A percentile compares a stretch with the other conserved stretches of the same genome.
Evolutionary conservation across 2,113 vertebrate species (phyloP).

Genomic region (Rhabdornis inornatus): DNA sequence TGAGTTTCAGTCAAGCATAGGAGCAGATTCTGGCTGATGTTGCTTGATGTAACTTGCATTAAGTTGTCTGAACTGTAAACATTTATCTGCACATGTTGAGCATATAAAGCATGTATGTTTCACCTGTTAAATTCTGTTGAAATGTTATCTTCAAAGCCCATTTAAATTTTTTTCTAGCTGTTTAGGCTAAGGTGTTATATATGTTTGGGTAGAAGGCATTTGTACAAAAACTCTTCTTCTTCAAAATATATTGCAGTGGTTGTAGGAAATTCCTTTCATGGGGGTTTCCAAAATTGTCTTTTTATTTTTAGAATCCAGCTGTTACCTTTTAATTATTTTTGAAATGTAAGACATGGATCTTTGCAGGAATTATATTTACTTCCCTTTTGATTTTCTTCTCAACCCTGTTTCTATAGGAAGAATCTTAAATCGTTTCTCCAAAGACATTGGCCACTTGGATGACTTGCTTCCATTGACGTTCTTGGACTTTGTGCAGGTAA

Average conservation of each 20-base stretch:
- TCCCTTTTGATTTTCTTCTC: constrained; percentile 23
- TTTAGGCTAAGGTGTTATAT: not conserved
- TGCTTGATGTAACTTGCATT: not conserved
- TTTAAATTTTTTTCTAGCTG: not conserved
- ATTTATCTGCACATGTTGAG: not conserved
- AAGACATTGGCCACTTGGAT: constrained; percentile 93
- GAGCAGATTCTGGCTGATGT: not conserved
- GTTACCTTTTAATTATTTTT: constrained; percentile 9
- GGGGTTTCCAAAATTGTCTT: not conserved
- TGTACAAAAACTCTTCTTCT: not conserved
- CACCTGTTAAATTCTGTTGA: not conserved
- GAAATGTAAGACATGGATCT: constrained; percentile 23
- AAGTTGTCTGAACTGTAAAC: not conserved
- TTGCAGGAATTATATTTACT: not conserved
- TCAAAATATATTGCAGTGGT: not conserved
- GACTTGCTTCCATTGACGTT: constrained; percentile 87
- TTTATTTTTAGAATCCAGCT: not conserved
- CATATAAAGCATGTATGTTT: not conserved
- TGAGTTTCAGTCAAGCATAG: not conserved
- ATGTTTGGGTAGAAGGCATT: not conserved
- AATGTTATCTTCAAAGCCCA: not conserved
- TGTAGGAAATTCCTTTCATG: not conserved
- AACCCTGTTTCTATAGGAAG: constrained; percentile 76
- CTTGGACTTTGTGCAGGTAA: constrained; percentile 94
- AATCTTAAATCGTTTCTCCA: constrained; percentile 94